Evolutionary conservation across 2,888 invertebrate genomes (phyloP), one percentile per base, ranked within the genome.

Genomic region (Mactromeris polynyma): DNA sequence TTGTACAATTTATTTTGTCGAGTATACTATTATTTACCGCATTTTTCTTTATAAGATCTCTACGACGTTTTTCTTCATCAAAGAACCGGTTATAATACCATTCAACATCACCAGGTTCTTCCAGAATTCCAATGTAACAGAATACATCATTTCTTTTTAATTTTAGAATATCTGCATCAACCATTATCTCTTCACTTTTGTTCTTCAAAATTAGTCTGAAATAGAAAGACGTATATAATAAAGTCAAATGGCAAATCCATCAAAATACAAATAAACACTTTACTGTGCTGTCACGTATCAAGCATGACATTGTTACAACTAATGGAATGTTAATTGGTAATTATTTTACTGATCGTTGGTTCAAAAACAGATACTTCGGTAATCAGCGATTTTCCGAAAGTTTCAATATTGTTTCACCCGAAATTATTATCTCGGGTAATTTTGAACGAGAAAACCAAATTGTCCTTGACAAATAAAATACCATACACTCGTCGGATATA

Each of bases 51-150:
- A 91, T 87, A 33, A 87, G 58, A 69, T 92, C 92, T 31, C 91
- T 64, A n/a, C 89, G 81, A 36, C 86, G 80, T 82, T 92, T 92
- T 79, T 92, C 92, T 26, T 88, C 54, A 38, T 90, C 91, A 78
- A 88, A 89, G 54, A 83, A 89, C 33, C 92, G 78, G 78, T 92
- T 92, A 54, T 91, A 89, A 81, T 93, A 93, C 88, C 92, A 91
- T 69, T 94, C 93, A 0, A 94, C 90, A 73, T 94, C 94, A n/a
- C 92, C 93, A 0, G 94, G 94, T 40, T 94, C 94, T 88, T 93
- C 93, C 33, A 90, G 89, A 14, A 94, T 73, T 9, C 91, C 89
- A 26, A 93, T 87, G 31, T 92, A 91, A 26, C 91, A 87, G 84
- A 94, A 94, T 4, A 94, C 91, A 6, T 91, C 87, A 26, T 92